Evolutionary conservation across 2,113 vertebrate species (phyloP), one percentile per base, ranked within the genome.

Genomic region (Pseudopipra pipra): DNA sequence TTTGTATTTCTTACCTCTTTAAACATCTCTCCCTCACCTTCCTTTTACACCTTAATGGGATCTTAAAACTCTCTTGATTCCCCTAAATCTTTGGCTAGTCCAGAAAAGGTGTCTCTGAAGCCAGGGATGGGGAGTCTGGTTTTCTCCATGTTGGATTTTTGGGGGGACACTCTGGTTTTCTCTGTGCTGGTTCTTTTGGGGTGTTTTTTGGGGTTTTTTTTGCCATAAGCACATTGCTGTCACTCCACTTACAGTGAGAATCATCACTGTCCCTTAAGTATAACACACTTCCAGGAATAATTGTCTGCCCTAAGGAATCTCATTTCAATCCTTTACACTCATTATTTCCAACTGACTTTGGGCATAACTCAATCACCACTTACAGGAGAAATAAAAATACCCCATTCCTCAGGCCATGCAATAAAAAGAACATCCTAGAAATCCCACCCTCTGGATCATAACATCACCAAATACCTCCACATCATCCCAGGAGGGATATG

Each of bases 151-250:
- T 20, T 18, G 6, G 11, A 5, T 33, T 61, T 14, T 9, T 22
- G 27, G 3, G 25, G 2, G 6, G n/a, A 27, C 30, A 70, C 11
- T 49, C 67, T 21, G 5, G 0, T 59, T 92, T 75, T 47, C 41
- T 54, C 49, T 1, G 0, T 47, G 6, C 5, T 68, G 18, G 5
- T 14, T 15, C 23, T 19, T 55, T 49, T 43, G 3, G 55, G 4
- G 0, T 19, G 3, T 11, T 43, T 49, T 4, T 10, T 43, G 44
- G 39, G 10, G 9, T 39, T 39, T 39, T 52, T 80, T 55, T 65
- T 74, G 8, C 70, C n/a, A 35, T 2, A 35, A 30, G 46, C 41
- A 28, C 27, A 5, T 35, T 35, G 33, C 41, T 79, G 37, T 61
- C 77, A 21, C 49, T 66, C 46, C 79, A 43, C 30, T 51, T 13